phyloP scores from a whole-genome alignment of 2,113 vertebrate genomes.

The Channa maculata region DNA sequence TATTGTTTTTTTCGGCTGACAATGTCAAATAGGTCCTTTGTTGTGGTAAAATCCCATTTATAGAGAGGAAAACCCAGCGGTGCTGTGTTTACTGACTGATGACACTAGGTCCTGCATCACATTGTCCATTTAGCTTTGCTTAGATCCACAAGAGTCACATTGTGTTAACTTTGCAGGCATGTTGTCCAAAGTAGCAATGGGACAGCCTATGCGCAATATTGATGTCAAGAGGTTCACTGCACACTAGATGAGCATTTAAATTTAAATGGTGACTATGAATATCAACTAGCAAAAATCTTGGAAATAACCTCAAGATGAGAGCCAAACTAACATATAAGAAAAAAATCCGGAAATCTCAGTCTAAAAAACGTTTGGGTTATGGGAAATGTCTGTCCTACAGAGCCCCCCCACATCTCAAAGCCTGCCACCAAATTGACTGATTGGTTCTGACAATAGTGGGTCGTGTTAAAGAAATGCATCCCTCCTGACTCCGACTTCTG shows the following conservation, averaged over 20 bases:
- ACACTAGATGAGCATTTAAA: constrained; percentile 15
- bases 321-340: background rate
- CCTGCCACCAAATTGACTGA: constrained; percentile 26
- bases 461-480: background rate
- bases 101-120: background rate
- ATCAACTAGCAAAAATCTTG: background rate
- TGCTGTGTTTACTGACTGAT: background rate
- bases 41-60: background rate
- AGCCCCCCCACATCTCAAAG: constrained; percentile 20
- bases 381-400: constrained; percentile 24
- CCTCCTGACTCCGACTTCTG: background rate
- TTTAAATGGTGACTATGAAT: background rate
- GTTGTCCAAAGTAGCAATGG: constrained; percentile 29
- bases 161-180: constrained; percentile 14
- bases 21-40: background rate
- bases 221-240: constrained; percentile 33
- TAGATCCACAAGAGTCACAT: background rate
- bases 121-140: constrained; percentile 1
- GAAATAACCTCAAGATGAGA: too few species aligned
- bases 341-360: background rate
- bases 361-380: background rate
- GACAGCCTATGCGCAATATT: constrained; percentile 55
- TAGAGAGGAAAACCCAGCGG: background rate
- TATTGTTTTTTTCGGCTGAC: constrained; percentile 14
- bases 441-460: constrained; percentile 12